Evolutionary conservation across 2,113 vertebrate species (phyloP).

Genomic region (Epinephelus moara): DNA sequence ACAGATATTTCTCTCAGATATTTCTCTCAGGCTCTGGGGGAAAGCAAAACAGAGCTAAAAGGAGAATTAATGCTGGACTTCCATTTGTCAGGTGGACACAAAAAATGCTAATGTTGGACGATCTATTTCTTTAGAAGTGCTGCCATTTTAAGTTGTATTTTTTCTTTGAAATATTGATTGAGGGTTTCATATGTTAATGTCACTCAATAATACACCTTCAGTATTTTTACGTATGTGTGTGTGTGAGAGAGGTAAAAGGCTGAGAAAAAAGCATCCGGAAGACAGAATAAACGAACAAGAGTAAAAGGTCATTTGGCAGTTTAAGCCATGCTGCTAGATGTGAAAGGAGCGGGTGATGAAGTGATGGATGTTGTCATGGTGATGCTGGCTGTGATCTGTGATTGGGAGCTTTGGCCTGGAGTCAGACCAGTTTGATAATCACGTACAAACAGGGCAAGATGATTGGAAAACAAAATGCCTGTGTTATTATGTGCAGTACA

Average conservation of each 20-base stretch:
- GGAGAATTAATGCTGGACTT: too few relatives aligned
- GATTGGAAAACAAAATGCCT: background rate
- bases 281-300: slow-evolving; percentile 4
- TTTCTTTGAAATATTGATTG: too few relatives aligned
- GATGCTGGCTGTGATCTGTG: background rate
- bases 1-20: background rate
- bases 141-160: background rate
- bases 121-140: background rate
- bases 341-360: slow-evolving; percentile 26
- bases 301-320: slow-evolving; percentile 15
- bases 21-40: background rate
- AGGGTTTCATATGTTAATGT: background rate
- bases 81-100: background rate
- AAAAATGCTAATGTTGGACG: background rate
- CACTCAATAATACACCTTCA: background rate
- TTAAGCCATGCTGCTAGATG: background rate
- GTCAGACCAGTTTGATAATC: background rate
- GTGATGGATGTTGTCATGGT: background rate
- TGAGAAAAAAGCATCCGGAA: background rate
- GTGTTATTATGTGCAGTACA: background rate
- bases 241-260: too few relatives aligned
- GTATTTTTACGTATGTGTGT: background rate
- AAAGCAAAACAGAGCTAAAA: background rate
- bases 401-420: slow-evolving; percentile 12
- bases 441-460: background rate